A percentile compares a stretch with the other conserved stretches of the same genome.
Evolutionary conservation across 2,113 vertebrate genomes (phyloP).

Genomic region (Rhinoptilus africanus): DNA sequence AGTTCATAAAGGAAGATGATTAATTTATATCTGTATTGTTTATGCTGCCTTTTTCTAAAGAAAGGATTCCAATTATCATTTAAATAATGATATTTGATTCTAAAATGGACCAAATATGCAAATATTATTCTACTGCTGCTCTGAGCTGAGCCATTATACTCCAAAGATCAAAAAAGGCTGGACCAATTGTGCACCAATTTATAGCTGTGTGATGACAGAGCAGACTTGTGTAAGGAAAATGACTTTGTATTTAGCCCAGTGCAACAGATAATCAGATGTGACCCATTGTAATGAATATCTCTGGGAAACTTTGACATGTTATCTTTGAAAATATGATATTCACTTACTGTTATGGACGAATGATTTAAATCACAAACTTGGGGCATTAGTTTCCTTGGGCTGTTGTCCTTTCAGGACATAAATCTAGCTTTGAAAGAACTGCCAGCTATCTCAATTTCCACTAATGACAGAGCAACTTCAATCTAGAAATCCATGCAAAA

Average conservation of each 20-base stretch:
- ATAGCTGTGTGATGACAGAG: not conserved
- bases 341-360: not conserved
- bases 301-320: not conserved
- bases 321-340: conserved; percentile 25
- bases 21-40: conserved; percentile 31
- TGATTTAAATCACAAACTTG: not conserved
- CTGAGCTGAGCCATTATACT: not conserved
- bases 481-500: not conserved
- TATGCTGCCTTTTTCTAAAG: conserved; percentile 12
- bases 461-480: not conserved
- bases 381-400: not conserved
- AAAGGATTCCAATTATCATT: conserved; percentile 26
- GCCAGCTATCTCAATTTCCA: not conserved
- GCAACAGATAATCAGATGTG: not conserved
- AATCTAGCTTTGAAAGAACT: not conserved
- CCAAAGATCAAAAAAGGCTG: not conserved
- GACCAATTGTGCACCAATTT: not conserved
- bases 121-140: not conserved
- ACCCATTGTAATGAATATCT: conserved; percentile 11
- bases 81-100: conserved; percentile 24
- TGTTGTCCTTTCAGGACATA: not conserved
- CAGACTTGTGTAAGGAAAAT: not conserved
- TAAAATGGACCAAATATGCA: conserved; percentile 15
- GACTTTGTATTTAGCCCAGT: not conserved
- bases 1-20: not conserved